These are phyloP conservation scores for Galago senegalensis DNA, from an alignment of 2,797 vertebrate species.

Conservation along the genomic window DNA sequence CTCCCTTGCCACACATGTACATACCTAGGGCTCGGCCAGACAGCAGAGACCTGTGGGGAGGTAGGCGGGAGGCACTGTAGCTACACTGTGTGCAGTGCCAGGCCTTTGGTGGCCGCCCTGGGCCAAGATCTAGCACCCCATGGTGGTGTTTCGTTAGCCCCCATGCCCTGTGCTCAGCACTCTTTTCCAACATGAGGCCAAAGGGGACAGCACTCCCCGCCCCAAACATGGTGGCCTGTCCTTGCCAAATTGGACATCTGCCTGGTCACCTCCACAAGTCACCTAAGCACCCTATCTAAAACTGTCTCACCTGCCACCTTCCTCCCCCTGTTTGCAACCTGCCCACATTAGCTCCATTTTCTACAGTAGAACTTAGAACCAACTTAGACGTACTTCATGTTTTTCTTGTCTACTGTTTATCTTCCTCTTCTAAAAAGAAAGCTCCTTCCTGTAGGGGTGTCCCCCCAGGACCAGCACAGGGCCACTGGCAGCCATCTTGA, in stretches of 20 bases:
- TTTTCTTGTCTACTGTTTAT: not conserved
- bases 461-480: not conserved
- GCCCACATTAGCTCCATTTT: not conserved
- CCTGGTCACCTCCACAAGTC: not conserved
- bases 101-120: not conserved
- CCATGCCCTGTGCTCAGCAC: not conserved
- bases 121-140: fast-evolving
- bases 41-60: not conserved
- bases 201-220: too few species aligned
- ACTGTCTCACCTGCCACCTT: fast-evolving
- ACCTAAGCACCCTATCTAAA: not conserved
- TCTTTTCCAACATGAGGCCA: fast-evolving
- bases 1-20: not conserved
- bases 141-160: fast-evolving
- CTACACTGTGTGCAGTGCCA: not conserved
- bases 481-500: too few species aligned
- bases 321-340: not conserved
- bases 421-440: not conserved
- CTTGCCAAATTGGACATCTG: not conserved
- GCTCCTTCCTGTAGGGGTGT: not conserved
- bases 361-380: not conserved
- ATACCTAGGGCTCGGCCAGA: not conserved
- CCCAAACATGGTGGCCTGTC: fast-evolving
- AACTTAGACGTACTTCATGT: not conserved
- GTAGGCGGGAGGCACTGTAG: not conserved